Percentiles rank a stretch among this genome's conserved stretches.
Conservation (phyloP, 1,140 invertebrate genomes). For the Cydia pomonella region DNA sequence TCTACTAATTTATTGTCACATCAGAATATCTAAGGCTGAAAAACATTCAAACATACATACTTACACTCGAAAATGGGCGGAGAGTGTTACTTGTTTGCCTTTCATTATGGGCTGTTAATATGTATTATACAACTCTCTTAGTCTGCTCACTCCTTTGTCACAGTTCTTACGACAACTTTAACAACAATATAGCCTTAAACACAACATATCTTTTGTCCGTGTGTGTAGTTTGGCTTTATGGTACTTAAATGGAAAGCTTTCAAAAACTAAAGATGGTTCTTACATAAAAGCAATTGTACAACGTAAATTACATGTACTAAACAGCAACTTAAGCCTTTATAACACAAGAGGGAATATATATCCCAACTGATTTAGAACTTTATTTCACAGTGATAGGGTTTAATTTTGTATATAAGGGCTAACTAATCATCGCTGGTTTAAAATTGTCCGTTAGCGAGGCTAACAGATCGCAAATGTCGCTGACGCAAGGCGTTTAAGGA, state of each 20-base stretch:
- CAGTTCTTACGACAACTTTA: no score
- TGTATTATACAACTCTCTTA: conserved; percentile 6
- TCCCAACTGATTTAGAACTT: no score
- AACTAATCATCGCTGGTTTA: no score
- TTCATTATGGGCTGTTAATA: neutral
- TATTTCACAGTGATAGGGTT: no score
- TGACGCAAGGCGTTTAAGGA: conserved; percentile 5
- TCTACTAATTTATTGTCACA: no score
- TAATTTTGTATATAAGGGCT: no score
- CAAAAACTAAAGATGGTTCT: neutral
- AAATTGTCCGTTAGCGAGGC: no score
- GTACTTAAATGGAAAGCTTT: neutral
- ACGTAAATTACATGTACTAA: no score
- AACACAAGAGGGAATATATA: no score
- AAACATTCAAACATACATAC: neutral
- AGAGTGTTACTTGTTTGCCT: neutral
- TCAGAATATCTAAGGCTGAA: no score
- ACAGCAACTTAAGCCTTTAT: no score
- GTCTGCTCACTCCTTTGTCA: neutral
- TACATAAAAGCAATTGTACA: neutral
- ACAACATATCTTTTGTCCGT: neutral
- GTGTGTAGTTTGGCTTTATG: neutral
- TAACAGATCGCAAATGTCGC: no score
- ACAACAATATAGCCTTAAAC: neutral
- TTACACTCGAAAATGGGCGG: neutral